Percentiles rank a stretch among this genome's conserved stretches.
Evolutionary conservation across 2,888 invertebrate species (phyloP).

Genomic region (Agrypnus murinus): DNA sequence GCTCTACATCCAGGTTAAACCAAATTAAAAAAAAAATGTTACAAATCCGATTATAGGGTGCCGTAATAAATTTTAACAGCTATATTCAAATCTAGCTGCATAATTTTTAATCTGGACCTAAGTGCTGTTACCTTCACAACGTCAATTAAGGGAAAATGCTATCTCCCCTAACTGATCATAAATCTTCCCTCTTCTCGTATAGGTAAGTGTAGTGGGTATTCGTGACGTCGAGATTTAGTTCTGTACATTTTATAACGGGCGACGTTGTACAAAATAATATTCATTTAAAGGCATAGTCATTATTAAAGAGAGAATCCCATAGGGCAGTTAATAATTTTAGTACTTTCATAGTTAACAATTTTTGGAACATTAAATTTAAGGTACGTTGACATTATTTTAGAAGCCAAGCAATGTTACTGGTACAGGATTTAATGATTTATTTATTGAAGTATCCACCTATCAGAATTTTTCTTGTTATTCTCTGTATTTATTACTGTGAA

Average conservation of each 20-base stretch:
- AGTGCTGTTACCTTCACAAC: constrained; percentile 4
- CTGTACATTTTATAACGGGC: neutral
- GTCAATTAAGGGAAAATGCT: constrained; percentile 37
- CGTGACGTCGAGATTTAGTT: constrained; percentile 37
- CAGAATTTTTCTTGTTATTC: constrained; percentile 7
- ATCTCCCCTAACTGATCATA: constrained; percentile 24
- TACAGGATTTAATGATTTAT: neutral
- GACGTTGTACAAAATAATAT: too few relatives aligned
- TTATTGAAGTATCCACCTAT: neutral
- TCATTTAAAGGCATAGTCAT: too few relatives aligned
- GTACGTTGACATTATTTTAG: neutral
- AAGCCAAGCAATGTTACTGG: too few relatives aligned
- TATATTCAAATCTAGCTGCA: too few relatives aligned
- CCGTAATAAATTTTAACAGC: too few relatives aligned
- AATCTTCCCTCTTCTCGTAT: constrained; percentile 35
- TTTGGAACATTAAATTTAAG: neutral
- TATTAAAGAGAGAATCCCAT: too few relatives aligned
- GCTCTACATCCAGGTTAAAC: too few relatives aligned
- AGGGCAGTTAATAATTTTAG: neutral
- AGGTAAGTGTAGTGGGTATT: constrained; percentile 31
- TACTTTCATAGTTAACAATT: neutral
- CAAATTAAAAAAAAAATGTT: too few relatives aligned
- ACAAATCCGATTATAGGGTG: too few relatives aligned
- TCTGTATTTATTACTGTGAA: constrained; percentile 36
- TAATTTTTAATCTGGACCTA: constrained; percentile 6